Evolutionary conservation across 2,113 vertebrate species (phyloP).

Genomic region (Bothrops jararaca): DNA sequence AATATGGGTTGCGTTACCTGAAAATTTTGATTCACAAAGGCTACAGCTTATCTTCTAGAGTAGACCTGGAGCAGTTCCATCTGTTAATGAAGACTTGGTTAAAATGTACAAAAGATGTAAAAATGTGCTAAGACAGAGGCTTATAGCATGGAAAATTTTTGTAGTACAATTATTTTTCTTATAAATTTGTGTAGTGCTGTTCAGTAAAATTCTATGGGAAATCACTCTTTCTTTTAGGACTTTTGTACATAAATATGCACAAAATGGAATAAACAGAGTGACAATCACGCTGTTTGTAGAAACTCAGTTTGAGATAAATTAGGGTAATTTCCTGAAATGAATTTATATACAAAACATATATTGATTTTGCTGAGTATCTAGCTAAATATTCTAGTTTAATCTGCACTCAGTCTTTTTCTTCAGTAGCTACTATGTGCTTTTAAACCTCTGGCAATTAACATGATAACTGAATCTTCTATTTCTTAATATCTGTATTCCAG

Average conservation of each 20-base stretch:
- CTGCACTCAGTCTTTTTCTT: conserved; percentile 22
- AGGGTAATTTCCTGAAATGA: conserved; percentile 40
- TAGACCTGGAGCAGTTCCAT: conserved; percentile 25
- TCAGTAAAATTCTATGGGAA: conserved; percentile 14
- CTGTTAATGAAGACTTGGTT: conserved; percentile 31
- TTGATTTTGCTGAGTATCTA: conserved; percentile 50
- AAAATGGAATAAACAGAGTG: conserved; percentile 40
- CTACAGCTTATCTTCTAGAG: neutral
- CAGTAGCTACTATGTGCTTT: neutral
- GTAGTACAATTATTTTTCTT: conserved; percentile 19
- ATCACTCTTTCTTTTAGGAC: neutral
- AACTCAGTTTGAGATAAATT: conserved; percentile 47
- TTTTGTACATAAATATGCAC: conserved; percentile 42
- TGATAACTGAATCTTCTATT: neutral
- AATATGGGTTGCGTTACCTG: conserved; percentile 10
- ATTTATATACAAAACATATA: conserved; percentile 44
- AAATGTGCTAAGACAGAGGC: conserved; percentile 40
- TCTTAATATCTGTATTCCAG: neutral
- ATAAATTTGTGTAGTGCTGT: conserved; percentile 28
- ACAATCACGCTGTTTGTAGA: conserved; percentile 41
- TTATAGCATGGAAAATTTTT: conserved; percentile 30
- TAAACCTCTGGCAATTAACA: neutral
- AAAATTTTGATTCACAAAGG: conserved; percentile 28
- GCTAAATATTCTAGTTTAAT: conserved; percentile 48
- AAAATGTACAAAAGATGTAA: conserved; percentile 38